Evolutionary conservation across 2,888 invertebrate species (phyloP).

Genomic region (Saturnia japonica): DNA sequence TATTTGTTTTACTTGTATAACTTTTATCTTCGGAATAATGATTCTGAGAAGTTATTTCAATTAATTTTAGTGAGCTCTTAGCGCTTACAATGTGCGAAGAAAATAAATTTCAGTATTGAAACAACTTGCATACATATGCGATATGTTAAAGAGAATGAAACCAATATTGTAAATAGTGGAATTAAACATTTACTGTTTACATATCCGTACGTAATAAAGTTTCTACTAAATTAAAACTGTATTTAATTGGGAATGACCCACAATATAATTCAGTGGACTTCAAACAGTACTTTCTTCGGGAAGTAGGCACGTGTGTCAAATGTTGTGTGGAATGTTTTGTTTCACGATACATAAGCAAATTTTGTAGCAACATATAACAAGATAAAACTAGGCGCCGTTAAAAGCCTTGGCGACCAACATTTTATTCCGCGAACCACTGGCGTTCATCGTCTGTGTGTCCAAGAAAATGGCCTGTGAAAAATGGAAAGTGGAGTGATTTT

Average conservation of each 20-base stretch:
- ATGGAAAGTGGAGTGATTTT: conserved; percentile 80
- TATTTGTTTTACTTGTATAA: neutral
- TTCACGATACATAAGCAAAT: conserved; percentile 38
- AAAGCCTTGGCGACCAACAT: conserved; percentile 60
- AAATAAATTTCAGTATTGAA: conserved; percentile 38
- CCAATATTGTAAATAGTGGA: neutral
- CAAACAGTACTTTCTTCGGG: conserved; percentile 31
- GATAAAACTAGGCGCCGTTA: conserved; percentile 62
- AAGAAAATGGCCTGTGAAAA: conserved; percentile 75
- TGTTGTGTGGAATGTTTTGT: conserved; percentile 38
- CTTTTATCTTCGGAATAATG: neutral
- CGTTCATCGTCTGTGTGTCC: conserved; percentile 54
- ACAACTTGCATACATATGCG: conserved; percentile 30
- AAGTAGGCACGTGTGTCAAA: conserved; percentile 42
- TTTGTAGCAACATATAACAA: conserved; percentile 57
- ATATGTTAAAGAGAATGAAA: conserved; percentile 33
- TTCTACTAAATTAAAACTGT: neutral
- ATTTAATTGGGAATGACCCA: neutral
- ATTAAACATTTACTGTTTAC: neutral
- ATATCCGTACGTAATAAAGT: neutral
- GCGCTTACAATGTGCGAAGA: conserved; percentile 36
- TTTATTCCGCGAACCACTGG: conserved; percentile 67
- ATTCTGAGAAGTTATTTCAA: conserved; percentile 5
- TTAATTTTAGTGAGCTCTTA: neutral
- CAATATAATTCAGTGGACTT: conserved; percentile 23